Base-by-base conservation (phyloP, 1,140 invertebrate genomes). In the Drosophila mayri region DNA sequence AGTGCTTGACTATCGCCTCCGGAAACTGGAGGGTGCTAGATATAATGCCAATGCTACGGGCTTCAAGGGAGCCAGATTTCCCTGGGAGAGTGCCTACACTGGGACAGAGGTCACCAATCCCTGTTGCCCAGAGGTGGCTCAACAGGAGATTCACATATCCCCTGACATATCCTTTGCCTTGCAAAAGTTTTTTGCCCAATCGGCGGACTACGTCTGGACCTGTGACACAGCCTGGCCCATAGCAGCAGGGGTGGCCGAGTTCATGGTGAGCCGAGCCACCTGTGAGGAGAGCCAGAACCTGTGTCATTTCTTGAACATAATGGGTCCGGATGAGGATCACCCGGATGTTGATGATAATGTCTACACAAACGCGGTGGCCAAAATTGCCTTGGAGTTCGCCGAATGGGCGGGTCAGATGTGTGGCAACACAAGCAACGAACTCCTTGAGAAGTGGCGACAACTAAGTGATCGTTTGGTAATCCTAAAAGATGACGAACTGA, bases 241-340 rank as follows among this genome's bases (percentile, higher is more conserved):
- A 16, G 93, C 94, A 1, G 87, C 92, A 1, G 93, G 94, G 30
- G 94, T 94, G 5, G 94, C 94, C 0, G 93, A 94, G 28, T 95
- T 95, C 77, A 93, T 94, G 91, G 92, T 93, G 1, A 94, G 94
- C 16, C 93, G 94, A 4, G 93, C 94, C 1, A 84, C 87, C 16
- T 94, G 93, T 52, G 94, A 94, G 54, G 93, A 93, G 47, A 81
- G 82, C 0, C 92, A 91, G 1, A 90, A 93, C 10, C 10, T 28
- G 0, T 88, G 78, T 11, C 85, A 86, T 54, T 70, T 90, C 5
- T 18, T 77, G 92, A 93, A 93, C 80, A 93, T 95, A 3, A 95
- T 95, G 94, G 94, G 94, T 4, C 94, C 94, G 4, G 94, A 95
- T 74, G 94, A 95, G 92, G 94, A 95, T 81, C 94, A 94, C 64